These are phyloP conservation scores for Drosophila watanabei DNA, from an alignment of 1,140 invertebrate species.

Conservation along the genomic window DNA sequence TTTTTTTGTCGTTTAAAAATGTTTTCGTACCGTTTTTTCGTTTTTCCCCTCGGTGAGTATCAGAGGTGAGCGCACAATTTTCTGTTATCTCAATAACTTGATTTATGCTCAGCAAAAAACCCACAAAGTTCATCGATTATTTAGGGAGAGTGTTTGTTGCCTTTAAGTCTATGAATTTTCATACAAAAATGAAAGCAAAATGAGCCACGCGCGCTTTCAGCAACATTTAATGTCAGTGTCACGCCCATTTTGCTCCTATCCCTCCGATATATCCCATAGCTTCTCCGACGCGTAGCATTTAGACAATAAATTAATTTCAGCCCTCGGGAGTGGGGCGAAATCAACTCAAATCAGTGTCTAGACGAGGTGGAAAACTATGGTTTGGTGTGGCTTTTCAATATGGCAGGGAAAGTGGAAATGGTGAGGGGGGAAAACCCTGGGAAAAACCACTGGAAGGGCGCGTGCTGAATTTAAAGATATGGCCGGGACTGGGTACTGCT, in stretches of 20 bases:
- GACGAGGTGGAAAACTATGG: slow-evolving; percentile 53
- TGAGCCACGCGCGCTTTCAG: slow-evolving; percentile 72
- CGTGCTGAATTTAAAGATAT: slow-evolving; percentile 73
- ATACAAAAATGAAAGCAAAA: slow-evolving; percentile 36
- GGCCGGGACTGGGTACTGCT: slow-evolving; percentile 9
- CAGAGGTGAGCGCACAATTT: slow-evolving; percentile 55
- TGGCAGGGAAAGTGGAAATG: not conserved
- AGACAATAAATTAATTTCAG: slow-evolving; percentile 79
- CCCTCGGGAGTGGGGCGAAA: slow-evolving; percentile 28
- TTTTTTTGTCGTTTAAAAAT: slow-evolving; percentile 12
- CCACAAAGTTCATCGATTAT: slow-evolving; percentile 47
- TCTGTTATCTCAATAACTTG: slow-evolving; percentile 70
- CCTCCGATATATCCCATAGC: not conserved
- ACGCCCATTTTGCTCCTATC: slow-evolving; percentile 36
- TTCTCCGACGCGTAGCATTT: slow-evolving; percentile 28
- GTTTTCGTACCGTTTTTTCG: slow-evolving; percentile 24
- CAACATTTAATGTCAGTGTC: slow-evolving; percentile 70
- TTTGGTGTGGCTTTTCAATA: not conserved
- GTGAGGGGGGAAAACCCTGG: slow-evolving; percentile 3
- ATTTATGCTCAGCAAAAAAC: slow-evolving; percentile 59
- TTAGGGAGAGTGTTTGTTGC: not conserved
- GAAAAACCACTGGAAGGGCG: slow-evolving; percentile 44
- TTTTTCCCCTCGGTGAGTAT: slow-evolving; percentile 23
- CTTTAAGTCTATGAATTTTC: slow-evolving; percentile 63
- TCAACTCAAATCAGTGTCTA: slow-evolving; percentile 78